Conservation (phyloP, 2,113 vertebrate genomes). For the Andinoacara biseriatus region DNA sequence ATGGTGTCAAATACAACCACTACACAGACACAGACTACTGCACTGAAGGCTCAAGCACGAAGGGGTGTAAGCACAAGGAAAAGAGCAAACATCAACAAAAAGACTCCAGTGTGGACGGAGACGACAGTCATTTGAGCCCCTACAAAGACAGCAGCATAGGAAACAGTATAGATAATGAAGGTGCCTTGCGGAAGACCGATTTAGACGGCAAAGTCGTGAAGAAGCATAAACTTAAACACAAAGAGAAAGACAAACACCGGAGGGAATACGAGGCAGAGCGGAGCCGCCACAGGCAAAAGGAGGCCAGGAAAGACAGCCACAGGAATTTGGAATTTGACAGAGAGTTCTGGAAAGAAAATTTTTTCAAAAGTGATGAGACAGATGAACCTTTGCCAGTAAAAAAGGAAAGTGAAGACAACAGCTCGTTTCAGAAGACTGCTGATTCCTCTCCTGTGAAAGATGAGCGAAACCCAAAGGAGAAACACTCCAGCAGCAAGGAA, state of each 20-base stretch:
- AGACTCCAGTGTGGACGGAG: slow-evolving; percentile 86
- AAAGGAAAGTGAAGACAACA: slow-evolving; percentile 81
- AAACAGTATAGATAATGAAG: slow-evolving; percentile 86
- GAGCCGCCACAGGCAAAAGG: slow-evolving; percentile 90
- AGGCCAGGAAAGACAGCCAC: slow-evolving; percentile 87
- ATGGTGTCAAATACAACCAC: slow-evolving; percentile 88
- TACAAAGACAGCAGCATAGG: slow-evolving; percentile 89
- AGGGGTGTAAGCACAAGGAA: slow-evolving; percentile 94
- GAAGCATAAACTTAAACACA: slow-evolving; percentile 97
- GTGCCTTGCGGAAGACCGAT: slow-evolving; percentile 87
- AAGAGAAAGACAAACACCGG: slow-evolving; percentile 94
- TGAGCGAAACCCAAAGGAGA: slow-evolving; percentile 88
- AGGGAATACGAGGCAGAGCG: slow-evolving; percentile 90
- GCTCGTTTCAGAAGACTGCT: slow-evolving; percentile 82
- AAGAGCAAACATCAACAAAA: slow-evolving; percentile 95
- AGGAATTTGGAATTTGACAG: slow-evolving; percentile 96
- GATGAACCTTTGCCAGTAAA: slow-evolving; percentile 83
- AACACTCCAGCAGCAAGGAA: slow-evolving; percentile 86
- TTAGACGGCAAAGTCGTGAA: slow-evolving; percentile 93
- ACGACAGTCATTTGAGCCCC: slow-evolving; percentile 85
- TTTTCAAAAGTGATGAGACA: slow-evolving; percentile 97
- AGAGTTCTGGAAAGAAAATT: slow-evolving; percentile 99
- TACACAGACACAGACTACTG: slow-evolving; percentile 88
- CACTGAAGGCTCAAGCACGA: slow-evolving; percentile 91
- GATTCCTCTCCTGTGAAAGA: slow-evolving; percentile 87